Percentiles rank a stretch among this genome's conserved stretches.
phyloP scores from a whole-genome alignment of 64 coral and sea anemone species.

The Dendrophyllia cribrosa region DNA sequence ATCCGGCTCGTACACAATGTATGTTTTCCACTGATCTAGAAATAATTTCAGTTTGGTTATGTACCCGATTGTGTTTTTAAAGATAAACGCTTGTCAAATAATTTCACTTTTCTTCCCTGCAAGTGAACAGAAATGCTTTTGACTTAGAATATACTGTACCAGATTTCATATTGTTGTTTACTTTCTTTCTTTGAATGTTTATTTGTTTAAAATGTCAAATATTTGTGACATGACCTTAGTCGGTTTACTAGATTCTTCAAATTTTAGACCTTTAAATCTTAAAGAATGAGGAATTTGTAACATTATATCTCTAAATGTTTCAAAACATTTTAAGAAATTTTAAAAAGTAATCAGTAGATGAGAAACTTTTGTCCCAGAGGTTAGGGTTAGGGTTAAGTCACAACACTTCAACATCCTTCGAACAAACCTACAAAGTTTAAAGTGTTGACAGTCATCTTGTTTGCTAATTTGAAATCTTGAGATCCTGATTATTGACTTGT shows the following conservation, averaged over 20 bases:
- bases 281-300: neutral
- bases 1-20: neutral
- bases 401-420: too few relatives aligned
- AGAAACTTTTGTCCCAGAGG: too few relatives aligned
- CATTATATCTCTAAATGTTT: neutral
- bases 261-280: conserved; percentile 7
- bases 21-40: too few relatives aligned
- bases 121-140: neutral
- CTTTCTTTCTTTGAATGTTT: neutral
- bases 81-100: neutral
- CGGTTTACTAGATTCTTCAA: neutral
- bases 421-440: too few relatives aligned
- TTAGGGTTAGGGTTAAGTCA: too few relatives aligned
- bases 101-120: neutral
- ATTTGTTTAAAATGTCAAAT: neutral
- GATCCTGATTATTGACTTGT: too few relatives aligned
- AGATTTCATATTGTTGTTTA: neutral
- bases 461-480: too few relatives aligned
- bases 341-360: neutral
- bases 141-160: too few relatives aligned
- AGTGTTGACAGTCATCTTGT: too few relatives aligned
- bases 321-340: too few relatives aligned
- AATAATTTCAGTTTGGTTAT: neutral
- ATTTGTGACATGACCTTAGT: conserved; percentile 5
- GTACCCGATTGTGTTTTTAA: too few relatives aligned